Evolutionary conservation across 2,888 invertebrate species (phyloP), one percentile per base, ranked within the genome.

Genomic region (Horisme vitalbata): DNA sequence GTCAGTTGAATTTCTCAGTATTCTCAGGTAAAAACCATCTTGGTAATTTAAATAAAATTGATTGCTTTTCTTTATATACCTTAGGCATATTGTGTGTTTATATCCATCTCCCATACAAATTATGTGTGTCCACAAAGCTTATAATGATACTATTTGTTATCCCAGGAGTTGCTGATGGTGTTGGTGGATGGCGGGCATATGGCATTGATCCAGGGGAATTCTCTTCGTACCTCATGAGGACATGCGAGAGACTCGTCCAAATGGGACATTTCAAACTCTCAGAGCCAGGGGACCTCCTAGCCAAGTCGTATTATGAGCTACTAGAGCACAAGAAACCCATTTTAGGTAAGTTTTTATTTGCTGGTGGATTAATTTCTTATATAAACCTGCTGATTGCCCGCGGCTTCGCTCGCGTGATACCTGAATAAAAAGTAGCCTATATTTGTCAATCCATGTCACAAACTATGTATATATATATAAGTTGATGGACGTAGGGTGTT

Each of bases 161-260:
- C n/a, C n/a, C 72, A 98, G 99, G 99, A 73, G 98, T 99, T 63
- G 99, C 99, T 49, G 99, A 99, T 86, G 99, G 99, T 56, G 99
- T 99, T 41, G 99, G 99, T 43, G 99, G 99, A 37, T 99, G 99
- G 99, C 93, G 98, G 70, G 95, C 96, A 55, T 98, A 99, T 80
- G 99, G 99, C 37, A 96, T 99, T 62, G 99, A 99, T 86, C 99
- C 99, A 1, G 98, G 99, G 37, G 95, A 96, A 78, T 99, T 99
- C 88, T 97, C 99, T 5, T 93, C 94, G 55, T 96, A 96, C 72
- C 91, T 99, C 63, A 99, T 99, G 99, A 93, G 93, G 76, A 96
- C 96, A 18, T 99, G 99, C 77, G 97, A 98, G 85, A 93, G 97
- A 62, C 92, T 99, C 68, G 97, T 98, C 59, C 93, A 93, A 66